phyloP scores from a whole-genome alignment of 2,888 invertebrate species.

The Nymphalis urticae region DNA sequence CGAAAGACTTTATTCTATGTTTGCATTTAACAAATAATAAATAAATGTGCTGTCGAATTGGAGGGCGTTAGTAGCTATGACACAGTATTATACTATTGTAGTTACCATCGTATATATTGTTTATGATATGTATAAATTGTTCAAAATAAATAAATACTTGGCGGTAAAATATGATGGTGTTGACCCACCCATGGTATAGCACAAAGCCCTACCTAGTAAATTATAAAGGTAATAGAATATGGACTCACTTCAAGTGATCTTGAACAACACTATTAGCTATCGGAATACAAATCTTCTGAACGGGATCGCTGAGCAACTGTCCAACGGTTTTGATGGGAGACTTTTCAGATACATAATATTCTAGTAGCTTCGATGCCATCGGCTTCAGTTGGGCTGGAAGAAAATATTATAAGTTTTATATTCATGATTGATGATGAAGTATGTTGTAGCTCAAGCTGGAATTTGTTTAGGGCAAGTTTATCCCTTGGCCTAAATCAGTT shows the following conservation, averaged over 20 bases:
- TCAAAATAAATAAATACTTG: no score
- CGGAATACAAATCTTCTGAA: slow-evolving; percentile 63
- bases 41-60: no score
- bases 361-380: slow-evolving; percentile 63
- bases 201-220: background rate
- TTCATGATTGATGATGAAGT: background rate
- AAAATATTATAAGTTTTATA: slow-evolving; percentile 3
- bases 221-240: background rate
- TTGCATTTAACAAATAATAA: no score
- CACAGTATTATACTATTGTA: no score
- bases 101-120: no score
- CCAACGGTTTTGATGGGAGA: slow-evolving; percentile 74
- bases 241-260: slow-evolving; percentile 74
- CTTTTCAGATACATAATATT: slow-evolving; percentile 70
- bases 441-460: background rate
- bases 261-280: slow-evolving; percentile 71
- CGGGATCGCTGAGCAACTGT: slow-evolving; percentile 69
- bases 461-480: no score
- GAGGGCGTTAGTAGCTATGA: no score
- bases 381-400: slow-evolving; percentile 70
- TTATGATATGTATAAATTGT: no score
- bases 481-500: no score
- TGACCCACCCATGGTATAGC: no score
- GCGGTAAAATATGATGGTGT: no score
- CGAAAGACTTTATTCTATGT: no score